Evolutionary conservation across 2,113 vertebrate genomes (phyloP), one percentile per base, ranked within the genome.

Genomic region (Sorex fumeus): DNA sequence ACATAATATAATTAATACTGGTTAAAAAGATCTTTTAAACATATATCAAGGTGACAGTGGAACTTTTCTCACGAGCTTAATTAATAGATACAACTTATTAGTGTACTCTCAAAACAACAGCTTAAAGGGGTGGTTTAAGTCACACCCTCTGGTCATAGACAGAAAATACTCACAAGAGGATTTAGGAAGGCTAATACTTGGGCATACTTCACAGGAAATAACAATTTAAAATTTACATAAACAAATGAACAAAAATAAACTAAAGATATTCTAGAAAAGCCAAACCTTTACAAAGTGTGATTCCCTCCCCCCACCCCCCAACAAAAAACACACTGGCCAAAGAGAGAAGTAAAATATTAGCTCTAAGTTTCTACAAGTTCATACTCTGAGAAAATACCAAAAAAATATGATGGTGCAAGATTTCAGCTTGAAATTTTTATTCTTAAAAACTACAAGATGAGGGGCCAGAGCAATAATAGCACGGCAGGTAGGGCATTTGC

Each of bases 301-400:
- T 15, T 79, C 43, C 90, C 36, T 50, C 25, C 60, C 34, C 71
- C 86, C 82, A 85, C n/a, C n/a, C n/a, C n/a, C n/a, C n/a, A n/a
- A n/a, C n/a, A 90, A 70, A 79, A 71, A 4, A 74, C 21, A 74
- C 21, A 16, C 15, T 81, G 16, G 3, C 19, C 40, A 94, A 64
- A 91, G 12, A 89, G 11, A 83, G 87, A 90, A 91, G 69, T 77
- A 74, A 92, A 85, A 69, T 67, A 60, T 25, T 45, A 3, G 15
- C 66, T 84, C 67, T 25, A 90, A 11, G 45, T 90, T 87, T 40
- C 75, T 50, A 84, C 60, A 76, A 95, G 70, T 85, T 70, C 80
- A 74, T 43, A 23, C 64, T 30, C 34, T 74, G 4, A 84, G 45
- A 84, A 96, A 78, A 81, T 12, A 40, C 30, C 18, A 71, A 18